A percentile compares a stretch with the other conserved stretches of the same genome.
These are phyloP conservation scores for Lacanobia wlatinum DNA, from an alignment of 2,888 invertebrate species.

Conservation along the genomic window DNA sequence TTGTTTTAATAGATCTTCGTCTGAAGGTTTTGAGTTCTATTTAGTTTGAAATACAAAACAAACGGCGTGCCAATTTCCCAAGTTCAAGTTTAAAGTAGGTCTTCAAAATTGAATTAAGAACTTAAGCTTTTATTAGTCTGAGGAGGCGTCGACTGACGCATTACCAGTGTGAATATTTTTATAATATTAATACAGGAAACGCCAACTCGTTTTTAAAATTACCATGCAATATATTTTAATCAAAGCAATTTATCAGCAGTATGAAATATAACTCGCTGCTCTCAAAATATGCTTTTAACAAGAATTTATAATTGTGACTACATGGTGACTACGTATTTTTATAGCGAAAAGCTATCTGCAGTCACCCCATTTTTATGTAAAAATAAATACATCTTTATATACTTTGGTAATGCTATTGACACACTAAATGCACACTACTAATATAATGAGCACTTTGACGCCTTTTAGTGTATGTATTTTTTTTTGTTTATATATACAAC, in stretches of 20 bases:
- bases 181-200: not conserved
- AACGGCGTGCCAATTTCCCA: not conserved
- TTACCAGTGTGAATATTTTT: not conserved
- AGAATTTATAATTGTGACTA: not conserved
- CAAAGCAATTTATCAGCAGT: not conserved
- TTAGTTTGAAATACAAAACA: constrained; percentile 16
- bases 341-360: not conserved
- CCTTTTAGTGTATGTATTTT: no score
- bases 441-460: no score
- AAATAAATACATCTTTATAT: not conserved
- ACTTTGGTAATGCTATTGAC: not conserved
- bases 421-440: not conserved
- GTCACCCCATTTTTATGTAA: not conserved
- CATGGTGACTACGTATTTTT: not conserved
- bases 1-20: not conserved
- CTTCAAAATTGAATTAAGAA: constrained; percentile 15
- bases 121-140: not conserved
- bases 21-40: not conserved
- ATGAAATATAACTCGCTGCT: not conserved
- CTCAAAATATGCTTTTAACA: not conserved
- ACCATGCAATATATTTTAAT: constrained; percentile 2
- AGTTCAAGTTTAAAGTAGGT: constrained; percentile 13
- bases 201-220: not conserved
- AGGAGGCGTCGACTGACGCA: not conserved
- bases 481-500: no score